Evolutionary conservation across 2,888 invertebrate genomes (phyloP), one percentile per base, ranked within the genome.

Genomic region (Aphodius sticticus): DNA sequence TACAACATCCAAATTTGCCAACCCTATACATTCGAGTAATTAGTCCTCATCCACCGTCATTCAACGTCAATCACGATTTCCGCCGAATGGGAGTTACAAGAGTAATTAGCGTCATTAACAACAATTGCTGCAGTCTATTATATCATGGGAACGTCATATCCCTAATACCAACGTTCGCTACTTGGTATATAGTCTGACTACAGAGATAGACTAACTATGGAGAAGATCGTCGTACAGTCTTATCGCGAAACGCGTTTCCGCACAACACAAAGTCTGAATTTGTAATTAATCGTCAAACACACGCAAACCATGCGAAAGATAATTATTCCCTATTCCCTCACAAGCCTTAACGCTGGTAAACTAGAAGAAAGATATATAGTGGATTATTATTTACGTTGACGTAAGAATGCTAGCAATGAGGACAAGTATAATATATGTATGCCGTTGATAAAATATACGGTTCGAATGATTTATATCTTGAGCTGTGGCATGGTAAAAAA

Each of bases 31-130:
- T 53, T 12, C 7, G 53, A 9, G 53, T 53, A 53, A 53, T 53
- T 53, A 53, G 53, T 53, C 7, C 53, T 53, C 53, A 7, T 53
- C 0, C 2, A 9, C 53, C 53, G 53, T 2, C 26, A 53, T 53
- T 53, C 9, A 53, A 12, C 53, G 53, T 7, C 9, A 53, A 53
- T 53, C 6, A n/a, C 70, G 70, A 7, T n/a, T 70, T 70, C 70
- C 70, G 15, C 70, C 15, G 26, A 26, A 26, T 26, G 26, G 26
- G 70, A 70, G 2, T 70, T 70, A 16, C 26, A 15, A 5, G 14
- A 35, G 36, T 36, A 74, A 74, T 74, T 74, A 74, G 53, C 53
- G 53, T 74, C 35, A 74, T 74, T 74, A 74, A 35, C 74, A 74
- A 74, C 74, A 74, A 74, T 74, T 35, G 36, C 74, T 5, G 9